Conservation (phyloP, 2,888 invertebrate species). For the Gastracanthus pulcherrimus region DNA sequence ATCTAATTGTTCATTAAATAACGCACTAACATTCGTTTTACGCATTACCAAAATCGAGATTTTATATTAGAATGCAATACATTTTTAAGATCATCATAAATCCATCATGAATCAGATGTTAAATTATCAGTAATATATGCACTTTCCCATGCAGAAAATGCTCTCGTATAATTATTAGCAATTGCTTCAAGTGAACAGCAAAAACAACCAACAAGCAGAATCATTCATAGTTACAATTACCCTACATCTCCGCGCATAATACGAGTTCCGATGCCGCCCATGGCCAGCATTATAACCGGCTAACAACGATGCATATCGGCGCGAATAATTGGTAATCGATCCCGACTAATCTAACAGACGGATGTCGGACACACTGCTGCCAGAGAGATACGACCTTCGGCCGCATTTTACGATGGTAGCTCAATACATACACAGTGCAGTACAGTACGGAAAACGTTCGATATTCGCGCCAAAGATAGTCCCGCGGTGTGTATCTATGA, state of each 20-base stretch:
- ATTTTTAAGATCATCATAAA: too few species aligned
- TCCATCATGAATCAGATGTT: too few species aligned
- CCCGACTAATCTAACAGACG: conserved; percentile 15
- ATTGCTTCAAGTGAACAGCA: neutral
- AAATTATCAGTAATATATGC: too few species aligned
- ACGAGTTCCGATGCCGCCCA: too few species aligned
- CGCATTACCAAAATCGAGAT: too few species aligned
- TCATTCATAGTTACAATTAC: neutral
- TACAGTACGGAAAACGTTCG: neutral
- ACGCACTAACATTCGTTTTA: too few species aligned
- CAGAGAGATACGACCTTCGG: conserved; percentile 28
- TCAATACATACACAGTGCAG: neutral
- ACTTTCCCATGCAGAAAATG: too few species aligned
- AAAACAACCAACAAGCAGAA: neutral
- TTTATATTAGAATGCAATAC: too few species aligned
- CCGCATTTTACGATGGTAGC: neutral
- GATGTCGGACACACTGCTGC: conserved; percentile 14
- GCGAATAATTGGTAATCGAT: conserved; percentile 50
- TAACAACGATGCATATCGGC: conserved; percentile 32
- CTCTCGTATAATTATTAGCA: too few species aligned
- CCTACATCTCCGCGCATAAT: neutral
- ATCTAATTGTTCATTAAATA: too few species aligned
- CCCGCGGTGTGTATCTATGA: neutral
- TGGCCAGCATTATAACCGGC: neutral
- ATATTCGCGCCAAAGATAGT: conserved; percentile 4